A percentile compares a stretch with the other conserved stretches of the same genome.
Evolutionary conservation across 64 coral and sea anemone genomes (phyloP).

Genomic region (Stichodactyla helianthus): DNA sequence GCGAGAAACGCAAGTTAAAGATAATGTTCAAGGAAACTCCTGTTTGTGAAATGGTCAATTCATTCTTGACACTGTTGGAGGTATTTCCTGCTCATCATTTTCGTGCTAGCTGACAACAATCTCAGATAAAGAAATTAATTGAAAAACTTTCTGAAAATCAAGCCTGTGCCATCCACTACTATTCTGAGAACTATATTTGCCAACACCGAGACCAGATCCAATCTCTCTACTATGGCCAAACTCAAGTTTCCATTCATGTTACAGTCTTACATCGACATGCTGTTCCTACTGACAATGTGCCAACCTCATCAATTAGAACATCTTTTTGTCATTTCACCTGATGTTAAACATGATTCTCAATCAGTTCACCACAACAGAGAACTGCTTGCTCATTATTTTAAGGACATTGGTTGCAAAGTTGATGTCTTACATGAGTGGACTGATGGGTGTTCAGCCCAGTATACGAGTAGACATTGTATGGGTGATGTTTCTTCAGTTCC

Average conservation of each 20-base stretch:
- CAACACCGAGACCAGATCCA: conserved; percentile 37
- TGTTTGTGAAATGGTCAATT: background rate
- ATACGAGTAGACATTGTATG: conserved; percentile 33
- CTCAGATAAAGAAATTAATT: background rate
- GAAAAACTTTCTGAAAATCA: background rate
- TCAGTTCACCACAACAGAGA: background rate
- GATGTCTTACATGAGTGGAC: conserved; percentile 25
- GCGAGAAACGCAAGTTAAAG: background rate
- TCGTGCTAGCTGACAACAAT: background rate
- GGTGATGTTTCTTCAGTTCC: background rate
- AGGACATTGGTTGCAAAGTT: conserved; percentile 5
- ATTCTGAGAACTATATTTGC: conserved; percentile 30
- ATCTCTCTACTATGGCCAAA: conserved; percentile 30
- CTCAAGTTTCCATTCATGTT: background rate
- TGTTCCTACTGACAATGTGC: background rate
- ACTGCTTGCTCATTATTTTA: background rate
- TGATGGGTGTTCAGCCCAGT: conserved; percentile 26
- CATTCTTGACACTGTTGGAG: background rate
- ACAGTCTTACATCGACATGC: background rate
- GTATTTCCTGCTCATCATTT: background rate
- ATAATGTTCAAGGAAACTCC: background rate
- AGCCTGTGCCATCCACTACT: conserved; percentile 19
- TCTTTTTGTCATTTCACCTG: conserved; percentile 16
- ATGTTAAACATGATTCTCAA: conserved; percentile 26
- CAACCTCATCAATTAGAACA: background rate